Evolutionary conservation across 2,888 invertebrate species (phyloP), one percentile per base, ranked within the genome.

Genomic region (Cephus spinipes): DNA sequence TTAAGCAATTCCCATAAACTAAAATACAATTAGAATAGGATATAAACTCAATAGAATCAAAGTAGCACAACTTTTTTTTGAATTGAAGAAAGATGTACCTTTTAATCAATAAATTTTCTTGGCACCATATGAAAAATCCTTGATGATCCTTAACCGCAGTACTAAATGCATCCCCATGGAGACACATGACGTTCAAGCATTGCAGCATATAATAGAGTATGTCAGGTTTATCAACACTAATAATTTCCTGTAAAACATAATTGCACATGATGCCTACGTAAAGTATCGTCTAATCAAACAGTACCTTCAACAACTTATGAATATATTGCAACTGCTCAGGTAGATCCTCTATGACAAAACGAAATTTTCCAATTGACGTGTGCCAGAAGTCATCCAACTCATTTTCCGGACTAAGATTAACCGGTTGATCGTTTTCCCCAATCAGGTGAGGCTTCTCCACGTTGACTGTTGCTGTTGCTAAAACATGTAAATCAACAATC

Each of bases 51-150:
- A 55, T 55, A 15, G 6, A 55, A 40, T 23, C 1, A 23, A 9
- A 40, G 40, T 40, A 9, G 23, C 55, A 23, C 0, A 9, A 23
- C 55, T 55, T 55, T 23, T 23, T 9, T 9, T 23, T 15, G 0
- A 12, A 11, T 6, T 6, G 3, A 71, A 33, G 4, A 9, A 12
- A 32, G 30, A 89, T 93, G 91, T 92, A 98, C 98, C 97, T 97
- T 90, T 97, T 97, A 81, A 99, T 97, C 4, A 99, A 93, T 68
- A 98, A 93, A 91, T 98, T 98, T 92, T 98, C 98, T 91, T 99
- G 98, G 84, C 97, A 97, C 97, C 98, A 98, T 85, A 98, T 97
- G 80, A 99, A 96, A 92, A 98, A 97, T 77, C 98, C 97, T 85
- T 96, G 94, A 89, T 99, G 97, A 86, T 98, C 98, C 80, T 96